Percentiles rank a stretch among this genome's conserved stretches.
Conservation (phyloP, 2,888 invertebrate species). For the Sinelater perroti region DNA sequence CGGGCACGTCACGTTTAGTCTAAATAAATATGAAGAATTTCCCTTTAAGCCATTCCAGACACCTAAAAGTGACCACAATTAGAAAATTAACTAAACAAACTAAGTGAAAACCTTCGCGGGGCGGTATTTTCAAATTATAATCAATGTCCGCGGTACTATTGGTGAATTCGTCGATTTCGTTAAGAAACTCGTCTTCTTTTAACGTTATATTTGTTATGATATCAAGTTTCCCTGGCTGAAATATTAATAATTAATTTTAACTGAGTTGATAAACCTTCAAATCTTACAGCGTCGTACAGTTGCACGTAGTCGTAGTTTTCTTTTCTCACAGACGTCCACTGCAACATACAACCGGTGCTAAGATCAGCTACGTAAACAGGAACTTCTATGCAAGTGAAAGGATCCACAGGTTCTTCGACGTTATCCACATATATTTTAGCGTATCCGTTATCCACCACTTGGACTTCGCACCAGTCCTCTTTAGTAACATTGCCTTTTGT, state of each 20-base stretch:
- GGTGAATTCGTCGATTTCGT: conserved; percentile 32
- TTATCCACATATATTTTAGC: conserved; percentile 24
- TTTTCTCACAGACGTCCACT: conserved; percentile 20
- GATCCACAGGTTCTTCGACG: conserved; percentile 20
- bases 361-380: conserved; percentile 21
- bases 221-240: conserved; percentile 26
- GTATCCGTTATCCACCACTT: conserved; percentile 1
- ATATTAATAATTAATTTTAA: neutral
- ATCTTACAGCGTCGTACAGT: conserved; percentile 10
- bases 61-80: conserved; percentile 7
- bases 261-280: no score
- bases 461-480: conserved; percentile 10
- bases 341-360: conserved; percentile 22
- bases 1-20: conserved; percentile 31
- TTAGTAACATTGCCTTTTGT: neutral
- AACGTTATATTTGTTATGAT: conserved; percentile 16
- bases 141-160: conserved; percentile 19
- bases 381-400: conserved; percentile 18
- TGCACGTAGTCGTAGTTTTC: conserved; percentile 11
- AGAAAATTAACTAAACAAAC: neutral
- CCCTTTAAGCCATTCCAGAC: conserved; percentile 20
- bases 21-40: conserved; percentile 24
- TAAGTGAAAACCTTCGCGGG: conserved; percentile 9
- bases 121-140: conserved; percentile 25
- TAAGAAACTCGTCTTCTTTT: conserved; percentile 26